Evolutionary conservation across 2,797 vertebrate species (phyloP), one percentile per base, ranked within the genome.

Genomic region (Fratercula arctica): DNA sequence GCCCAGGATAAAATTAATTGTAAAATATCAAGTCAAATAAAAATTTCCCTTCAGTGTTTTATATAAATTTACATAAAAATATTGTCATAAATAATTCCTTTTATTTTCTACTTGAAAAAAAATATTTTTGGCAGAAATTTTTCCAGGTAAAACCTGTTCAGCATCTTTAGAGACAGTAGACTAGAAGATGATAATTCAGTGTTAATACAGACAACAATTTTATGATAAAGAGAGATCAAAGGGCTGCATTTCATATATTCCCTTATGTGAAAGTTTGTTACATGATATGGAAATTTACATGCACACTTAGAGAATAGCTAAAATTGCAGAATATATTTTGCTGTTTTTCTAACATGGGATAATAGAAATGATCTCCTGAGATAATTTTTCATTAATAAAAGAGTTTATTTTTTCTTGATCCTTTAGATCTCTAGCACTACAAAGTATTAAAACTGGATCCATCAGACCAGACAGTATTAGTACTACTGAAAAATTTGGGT

Each of bases 201-300:
- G 8, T 48, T 60, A 60, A 37, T 33, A 37, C 8, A 60, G 29
- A n/a, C 17, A 64, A 39, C 3, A 66, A 66, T 59, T 48, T 35
- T 77, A 16, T 54, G 17, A 67, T 60, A 67, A 48, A 77, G 14
- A 73, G 63, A 50, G 5, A 51, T 57, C 14, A 31, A 19, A 61
- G 5, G 24, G 15, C 31, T 61, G 4, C 24, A 85, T 68, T 56
- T 43, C 77, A 7, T 53, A 17, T 26, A 46, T 37, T 45, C 9
- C 17, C 1, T 57, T 79, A 37, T 37, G 3, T 0, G 0, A 59
- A 73, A 50, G 5, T 9, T 3, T 56, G 4, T 63, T 82, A 68
- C 20, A n/a, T 19, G 20, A 35, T 43, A 21, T 15, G 20, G 20
- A 63, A 3, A 54, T 59, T 81, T 50, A 26, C 35, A 85, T 67